Conservation (phyloP, 1,140 invertebrate genomes). For the Meteorus sp. region DNA sequence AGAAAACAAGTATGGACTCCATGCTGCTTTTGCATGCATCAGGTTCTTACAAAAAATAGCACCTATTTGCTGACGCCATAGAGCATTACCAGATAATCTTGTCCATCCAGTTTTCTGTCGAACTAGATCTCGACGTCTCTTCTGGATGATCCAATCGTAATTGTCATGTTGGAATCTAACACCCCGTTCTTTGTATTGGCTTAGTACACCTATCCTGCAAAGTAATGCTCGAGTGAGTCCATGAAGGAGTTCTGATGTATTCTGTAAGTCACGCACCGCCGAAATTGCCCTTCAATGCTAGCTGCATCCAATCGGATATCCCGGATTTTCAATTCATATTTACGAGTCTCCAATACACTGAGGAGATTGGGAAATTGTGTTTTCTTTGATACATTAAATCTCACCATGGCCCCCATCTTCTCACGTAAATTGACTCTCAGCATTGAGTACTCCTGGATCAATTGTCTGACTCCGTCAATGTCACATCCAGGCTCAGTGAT, state of each 20-base stretch:
- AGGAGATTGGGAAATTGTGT: conserved; percentile 29
- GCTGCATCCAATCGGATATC: conserved; percentile 26
- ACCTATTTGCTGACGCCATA: conserved; percentile 29
- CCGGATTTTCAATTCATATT: conserved; percentile 27
- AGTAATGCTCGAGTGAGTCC: background rate
- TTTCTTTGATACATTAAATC: conserved; percentile 30
- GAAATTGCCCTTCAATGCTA: conserved; percentile 35
- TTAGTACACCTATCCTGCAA: conserved; percentile 32
- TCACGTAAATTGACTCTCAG: conserved; percentile 25
- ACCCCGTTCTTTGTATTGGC: conserved; percentile 31
- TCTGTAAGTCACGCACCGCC: conserved; percentile 25
- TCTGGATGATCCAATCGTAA: conserved; percentile 31
- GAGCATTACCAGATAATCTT: conserved; percentile 4
- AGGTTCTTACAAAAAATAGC: conserved; percentile 35
- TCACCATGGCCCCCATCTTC: conserved; percentile 31
- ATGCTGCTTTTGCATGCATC: conserved; percentile 28
- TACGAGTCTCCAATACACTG: conserved; percentile 28
- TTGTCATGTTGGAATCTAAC: conserved; percentile 18
- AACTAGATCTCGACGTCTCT: conserved; percentile 28
- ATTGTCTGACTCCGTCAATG: conserved; percentile 14
- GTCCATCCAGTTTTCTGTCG: conserved; percentile 30
- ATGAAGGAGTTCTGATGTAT: background rate
- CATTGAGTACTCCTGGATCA: conserved; percentile 32
- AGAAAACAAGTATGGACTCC: conserved; percentile 32
- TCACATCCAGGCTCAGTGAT: conserved; percentile 29